Evolutionary conservation across 2,888 invertebrate genomes (phyloP).

Genomic region (Fragum sueziense): DNA sequence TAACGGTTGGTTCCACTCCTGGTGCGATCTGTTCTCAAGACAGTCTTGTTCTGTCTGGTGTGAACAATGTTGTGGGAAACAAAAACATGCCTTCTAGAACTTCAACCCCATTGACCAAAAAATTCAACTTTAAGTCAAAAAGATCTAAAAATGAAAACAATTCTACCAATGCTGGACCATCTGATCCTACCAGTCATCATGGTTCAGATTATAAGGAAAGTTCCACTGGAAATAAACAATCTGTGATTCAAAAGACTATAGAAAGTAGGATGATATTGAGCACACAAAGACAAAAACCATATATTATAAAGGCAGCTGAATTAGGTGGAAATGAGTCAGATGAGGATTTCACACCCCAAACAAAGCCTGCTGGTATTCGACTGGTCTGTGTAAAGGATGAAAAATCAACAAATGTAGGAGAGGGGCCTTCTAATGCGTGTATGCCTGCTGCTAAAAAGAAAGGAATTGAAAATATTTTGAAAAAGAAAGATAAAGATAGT

Average conservation of each 20-base stretch:
- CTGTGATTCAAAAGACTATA: constrained; percentile 48
- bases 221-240: background rate
- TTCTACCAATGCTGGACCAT: background rate
- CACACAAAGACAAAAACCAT: constrained; percentile 1
- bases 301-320: background rate
- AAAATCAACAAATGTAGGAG: constrained; percentile 39
- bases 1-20: constrained; percentile 17
- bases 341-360: constrained; percentile 24
- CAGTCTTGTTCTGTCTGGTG: constrained; percentile 9
- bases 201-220: background rate
- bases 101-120: constrained; percentile 25
- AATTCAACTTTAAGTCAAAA: background rate
- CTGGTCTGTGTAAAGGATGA: constrained; percentile 59
- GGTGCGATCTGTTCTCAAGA: constrained; percentile 1
- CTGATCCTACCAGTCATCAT: background rate
- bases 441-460: constrained; percentile 8
- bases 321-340: background rate
- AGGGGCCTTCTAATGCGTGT: background rate
- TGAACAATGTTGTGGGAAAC: background rate
- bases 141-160: background rate
- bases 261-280: constrained; percentile 51
- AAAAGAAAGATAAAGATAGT: constrained; percentile 10
- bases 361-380: constrained; percentile 17
- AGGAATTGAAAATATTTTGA: constrained; percentile 4
- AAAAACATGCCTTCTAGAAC: constrained; percentile 12